phyloP scores from a whole-genome alignment of 2,113 vertebrate genomes.

The Heliornis fulica region DNA sequence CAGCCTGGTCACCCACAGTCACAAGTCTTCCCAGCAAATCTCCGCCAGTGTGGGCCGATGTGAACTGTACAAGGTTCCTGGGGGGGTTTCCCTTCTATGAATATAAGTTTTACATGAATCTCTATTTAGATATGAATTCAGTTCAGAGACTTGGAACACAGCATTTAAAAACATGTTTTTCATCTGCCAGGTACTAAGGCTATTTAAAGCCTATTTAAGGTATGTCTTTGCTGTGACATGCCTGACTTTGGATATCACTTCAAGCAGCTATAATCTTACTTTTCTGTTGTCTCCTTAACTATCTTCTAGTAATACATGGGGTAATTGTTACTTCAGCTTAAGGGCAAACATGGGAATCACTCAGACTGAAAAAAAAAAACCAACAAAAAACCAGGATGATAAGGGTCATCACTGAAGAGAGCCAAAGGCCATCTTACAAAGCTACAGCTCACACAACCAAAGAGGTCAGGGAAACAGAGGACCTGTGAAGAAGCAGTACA shows the following conservation, averaged over 20 bases:
- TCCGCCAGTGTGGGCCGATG: too few species aligned
- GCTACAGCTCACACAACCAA: background rate
- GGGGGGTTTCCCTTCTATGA: background rate
- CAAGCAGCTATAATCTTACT: background rate
- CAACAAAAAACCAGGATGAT: background rate
- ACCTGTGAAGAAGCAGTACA: background rate
- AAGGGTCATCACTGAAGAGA: background rate
- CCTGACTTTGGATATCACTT: background rate
- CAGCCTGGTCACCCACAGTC: too few species aligned
- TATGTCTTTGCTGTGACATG: background rate
- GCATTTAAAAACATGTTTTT: constrained; percentile 37
- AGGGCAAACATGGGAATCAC: background rate
- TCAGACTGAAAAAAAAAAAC: background rate
- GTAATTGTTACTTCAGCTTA: background rate
- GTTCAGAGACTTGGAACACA: background rate
- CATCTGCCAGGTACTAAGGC: background rate
- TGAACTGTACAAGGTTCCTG: background rate
- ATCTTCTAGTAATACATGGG: background rate
- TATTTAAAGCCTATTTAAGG: constrained; percentile 50
- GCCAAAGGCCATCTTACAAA: background rate
- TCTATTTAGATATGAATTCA: background rate
- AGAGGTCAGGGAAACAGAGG: background rate
- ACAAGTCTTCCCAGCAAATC: too few species aligned
- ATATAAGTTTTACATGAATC: background rate
- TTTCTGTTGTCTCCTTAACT: background rate